These are phyloP conservation scores for Orthosia gothica DNA, from an alignment of 2,888 invertebrate genomes.

Conservation along the genomic window DNA sequence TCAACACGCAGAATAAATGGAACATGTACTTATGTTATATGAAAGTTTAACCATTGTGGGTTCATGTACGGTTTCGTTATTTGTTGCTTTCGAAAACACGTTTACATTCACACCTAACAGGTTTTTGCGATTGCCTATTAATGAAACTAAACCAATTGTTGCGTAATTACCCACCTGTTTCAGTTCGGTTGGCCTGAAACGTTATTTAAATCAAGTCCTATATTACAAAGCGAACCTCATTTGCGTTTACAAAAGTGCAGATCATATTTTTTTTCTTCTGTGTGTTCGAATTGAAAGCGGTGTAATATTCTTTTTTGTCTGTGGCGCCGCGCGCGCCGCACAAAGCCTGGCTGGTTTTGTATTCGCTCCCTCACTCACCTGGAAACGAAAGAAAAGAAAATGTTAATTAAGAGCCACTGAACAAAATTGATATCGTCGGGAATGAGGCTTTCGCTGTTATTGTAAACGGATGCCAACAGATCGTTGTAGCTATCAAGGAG, in stretches of 20 bases:
- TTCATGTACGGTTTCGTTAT: slow-evolving; percentile 21
- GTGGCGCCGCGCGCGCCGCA: slow-evolving; percentile 77
- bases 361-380: slow-evolving; percentile 90
- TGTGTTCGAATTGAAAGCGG: slow-evolving; percentile 89
- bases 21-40: slow-evolving; percentile 27
- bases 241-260: slow-evolving; percentile 89
- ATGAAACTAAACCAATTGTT: slow-evolving; percentile 70
- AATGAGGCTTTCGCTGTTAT: slow-evolving; percentile 84
- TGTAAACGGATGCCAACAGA: slow-evolving; percentile 85
- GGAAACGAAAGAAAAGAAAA: slow-evolving; percentile 91
- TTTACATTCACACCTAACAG: slow-evolving; percentile 37
- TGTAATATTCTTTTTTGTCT: slow-evolving; percentile 90
- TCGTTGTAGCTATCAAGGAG: slow-evolving; percentile 71
- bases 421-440: slow-evolving; percentile 89
- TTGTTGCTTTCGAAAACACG: slow-evolving; percentile 34
- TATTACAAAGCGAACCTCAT: slow-evolving; percentile 88
- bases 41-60: slow-evolving; percentile 22
- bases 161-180: slow-evolving; percentile 74
- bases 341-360: slow-evolving; percentile 86
- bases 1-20: slow-evolving; percentile 51
- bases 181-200: slow-evolving; percentile 75
- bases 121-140: slow-evolving; percentile 40
- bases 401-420: slow-evolving; percentile 91
- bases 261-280: slow-evolving; percentile 88
- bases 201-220: slow-evolving; percentile 86